Base-by-base conservation (phyloP, 1,140 invertebrate genomes). In the Macrosteles quadrilineatus region DNA sequence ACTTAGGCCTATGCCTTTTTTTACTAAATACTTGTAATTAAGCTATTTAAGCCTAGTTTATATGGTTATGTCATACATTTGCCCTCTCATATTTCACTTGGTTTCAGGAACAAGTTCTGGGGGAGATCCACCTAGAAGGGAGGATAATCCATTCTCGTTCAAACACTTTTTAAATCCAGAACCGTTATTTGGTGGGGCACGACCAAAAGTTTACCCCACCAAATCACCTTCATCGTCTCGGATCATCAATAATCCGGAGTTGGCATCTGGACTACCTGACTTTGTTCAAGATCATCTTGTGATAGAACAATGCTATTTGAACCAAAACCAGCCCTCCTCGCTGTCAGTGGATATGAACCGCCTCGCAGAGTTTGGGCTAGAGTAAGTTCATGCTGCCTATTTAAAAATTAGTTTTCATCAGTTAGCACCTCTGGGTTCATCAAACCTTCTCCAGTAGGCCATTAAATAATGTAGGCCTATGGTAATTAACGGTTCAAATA, bases 121-220 rank as follows among this genome's bases (percentile, higher is more conserved):
- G 21, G 79, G 79, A 70, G 82, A 83, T 14, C 75, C 79, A 9
- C 77, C 81, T 43, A 84, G 84, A 64, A 84, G 86, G 74, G 89
- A 90, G 74, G 89, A 90, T 59, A 89, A 89, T 78, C 86, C 89
- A 1, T 91, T 94, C 78, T 93, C 91, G 40, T 92, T 94, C 76
- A 90, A 91, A 77, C 91, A 92, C 77, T 93, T 93, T 77, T 77
- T 93, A 73, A 87, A 88, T 73, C 80, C 84, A 68, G 86, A 86
- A 72, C 50, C 64, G 12, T 57, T 50, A 27, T 59, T 62, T 11
- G 74, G 71, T 43, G 69, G 67, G n/a, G 69, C 72, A 25, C 40
- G 68, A 30, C 73, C 71, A 17, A 73, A 73, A 50, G 68, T 74
- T 12, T 74, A 68, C 64, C 68, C 63, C 23, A 66, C 68, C 14